Evolutionary conservation across 2,888 invertebrate genomes (phyloP).

Genomic region (Caenorhabditis angaria): DNA sequence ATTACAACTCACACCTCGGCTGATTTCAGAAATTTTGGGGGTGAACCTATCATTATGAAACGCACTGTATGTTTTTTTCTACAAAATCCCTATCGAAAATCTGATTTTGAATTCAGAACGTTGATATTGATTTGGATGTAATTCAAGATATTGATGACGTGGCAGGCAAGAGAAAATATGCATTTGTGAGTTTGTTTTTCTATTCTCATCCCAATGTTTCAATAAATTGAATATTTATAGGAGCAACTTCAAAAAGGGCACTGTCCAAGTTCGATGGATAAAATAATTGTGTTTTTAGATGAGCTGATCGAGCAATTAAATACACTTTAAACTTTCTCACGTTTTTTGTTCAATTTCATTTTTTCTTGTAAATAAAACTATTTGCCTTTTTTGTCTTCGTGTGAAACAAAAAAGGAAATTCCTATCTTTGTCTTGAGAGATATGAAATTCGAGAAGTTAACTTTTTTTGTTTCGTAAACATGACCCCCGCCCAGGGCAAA

Average conservation of each 20-base stretch:
- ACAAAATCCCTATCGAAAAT: background rate
- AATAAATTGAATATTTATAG: constrained; percentile 13
- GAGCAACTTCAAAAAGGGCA: constrained; percentile 48
- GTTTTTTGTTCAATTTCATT: constrained; percentile 6
- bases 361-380: constrained; percentile 8
- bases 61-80: too few species aligned
- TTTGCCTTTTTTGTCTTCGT: too few species aligned
- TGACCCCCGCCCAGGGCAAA: too few species aligned
- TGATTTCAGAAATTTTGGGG: too few species aligned
- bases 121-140: constrained; percentile 51
- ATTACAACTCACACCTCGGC: too few species aligned
- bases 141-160: constrained; percentile 50
- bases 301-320: constrained; percentile 49
- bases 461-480: too few species aligned
- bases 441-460: too few species aligned
- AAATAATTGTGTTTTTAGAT: constrained; percentile 53
- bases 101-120: constrained; percentile 31
- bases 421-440: background rate
- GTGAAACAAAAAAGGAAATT: background rate
- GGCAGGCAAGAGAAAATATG: constrained; percentile 45
- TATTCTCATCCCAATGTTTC: background rate
- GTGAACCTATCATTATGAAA: too few species aligned
- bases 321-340: constrained; percentile 37
- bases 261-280: constrained; percentile 57
- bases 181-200: constrained; percentile 35